Evolutionary conservation across 2,113 vertebrate genomes (phyloP).

Genomic region (Ivindomyrus marchei): DNA sequence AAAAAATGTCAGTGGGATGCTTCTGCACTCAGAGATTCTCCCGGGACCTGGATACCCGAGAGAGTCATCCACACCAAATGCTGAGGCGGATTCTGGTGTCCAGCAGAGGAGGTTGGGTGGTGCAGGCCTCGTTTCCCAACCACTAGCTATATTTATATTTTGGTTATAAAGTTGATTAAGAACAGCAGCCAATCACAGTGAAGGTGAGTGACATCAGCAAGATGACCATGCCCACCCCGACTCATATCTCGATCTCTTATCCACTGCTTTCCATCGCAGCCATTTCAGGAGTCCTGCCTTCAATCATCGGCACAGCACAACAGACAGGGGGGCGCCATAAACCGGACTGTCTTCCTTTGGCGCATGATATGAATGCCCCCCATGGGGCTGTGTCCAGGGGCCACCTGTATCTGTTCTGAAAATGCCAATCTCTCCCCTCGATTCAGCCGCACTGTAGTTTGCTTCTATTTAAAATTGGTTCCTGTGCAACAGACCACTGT

Average conservation of each 20-base stretch:
- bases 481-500: background rate
- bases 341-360: background rate
- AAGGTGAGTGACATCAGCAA: background rate
- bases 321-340: background rate
- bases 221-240: background rate
- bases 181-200: background rate
- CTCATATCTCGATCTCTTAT: background rate
- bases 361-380: background rate
- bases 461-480: conserved; percentile 6
- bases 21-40: background rate
- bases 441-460: background rate
- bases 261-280: background rate
- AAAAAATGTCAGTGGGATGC: background rate
- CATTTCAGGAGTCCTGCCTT: background rate
- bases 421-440: background rate
- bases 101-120: background rate
- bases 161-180: background rate
- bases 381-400: background rate
- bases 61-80: background rate
- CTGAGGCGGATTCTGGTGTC: background rate
- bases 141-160: background rate
- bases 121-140: background rate
- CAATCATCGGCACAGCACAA: background rate
- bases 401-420: background rate
- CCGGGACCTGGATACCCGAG: background rate